phyloP scores from a whole-genome alignment of 1,140 invertebrate species.

The Asbolus verrucosus region DNA sequence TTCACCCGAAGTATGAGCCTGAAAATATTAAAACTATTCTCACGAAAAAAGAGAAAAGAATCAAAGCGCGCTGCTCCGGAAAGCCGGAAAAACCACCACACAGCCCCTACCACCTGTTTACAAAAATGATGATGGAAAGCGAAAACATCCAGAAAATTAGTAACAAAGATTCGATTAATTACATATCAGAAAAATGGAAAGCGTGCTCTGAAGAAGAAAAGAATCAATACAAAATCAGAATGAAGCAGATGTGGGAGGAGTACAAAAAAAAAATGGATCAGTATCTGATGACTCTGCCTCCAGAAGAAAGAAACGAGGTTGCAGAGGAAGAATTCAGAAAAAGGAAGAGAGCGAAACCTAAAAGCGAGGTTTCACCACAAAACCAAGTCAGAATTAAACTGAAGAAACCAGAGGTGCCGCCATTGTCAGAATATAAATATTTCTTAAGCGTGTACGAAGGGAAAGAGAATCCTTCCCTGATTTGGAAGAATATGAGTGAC shows the following conservation, averaged over 20 bases:
- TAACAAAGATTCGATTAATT: conserved; percentile 65
- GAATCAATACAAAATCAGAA: conserved; percentile 55
- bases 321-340: background rate
- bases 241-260: background rate
- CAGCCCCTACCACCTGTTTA: conserved; percentile 67
- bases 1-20: conserved; percentile 12
- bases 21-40: conserved; percentile 54
- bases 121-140: conserved; percentile 64
- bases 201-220: conserved; percentile 62
- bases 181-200: conserved; percentile 67
- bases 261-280: background rate
- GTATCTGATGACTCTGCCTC: conserved; percentile 1
- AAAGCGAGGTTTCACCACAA: background rate
- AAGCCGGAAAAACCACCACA: conserved; percentile 62
- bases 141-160: conserved; percentile 63
- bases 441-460: conserved; percentile 6
- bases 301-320: background rate
- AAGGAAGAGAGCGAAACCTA: background rate
- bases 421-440: background rate
- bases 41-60: conserved; percentile 59
- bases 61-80: conserved; percentile 55
- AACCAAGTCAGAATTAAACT: background rate
- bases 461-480: background rate
- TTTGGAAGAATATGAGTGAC: background rate
- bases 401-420: background rate